Evolutionary conservation across 1,140 invertebrate species (phyloP), one percentile per base, ranked within the genome.

Genomic region (Drosophila triauraria): DNA sequence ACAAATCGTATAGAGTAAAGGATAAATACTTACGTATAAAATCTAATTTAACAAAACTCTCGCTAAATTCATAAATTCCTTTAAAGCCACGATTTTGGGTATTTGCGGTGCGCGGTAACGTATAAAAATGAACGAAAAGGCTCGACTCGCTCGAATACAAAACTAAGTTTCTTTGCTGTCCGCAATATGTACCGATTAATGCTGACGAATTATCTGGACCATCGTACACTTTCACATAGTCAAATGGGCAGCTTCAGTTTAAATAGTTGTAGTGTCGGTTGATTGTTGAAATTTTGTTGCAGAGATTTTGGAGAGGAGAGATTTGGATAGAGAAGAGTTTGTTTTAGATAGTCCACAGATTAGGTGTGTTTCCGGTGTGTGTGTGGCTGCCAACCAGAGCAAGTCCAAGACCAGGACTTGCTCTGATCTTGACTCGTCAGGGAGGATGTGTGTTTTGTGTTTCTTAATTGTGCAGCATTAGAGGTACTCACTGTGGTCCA

Each of bases 181-280:
- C 99, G 94, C 99, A 99, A 93, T 99, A 99, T 62, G 97, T 99
- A 82, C 98, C 98, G 92, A 99, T 99, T 82, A 98, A 95, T 40
- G 98, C 96, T 78, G 96, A 96, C 50, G 95, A 94, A 93, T 96
- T 96, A 88, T 97, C 95, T 58, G 95, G 94, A 65, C 99, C 99
- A 94, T 99, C 99, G 93, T 97, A 99, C 62, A 99, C 96, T 94
- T 97, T 98, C 67, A 99, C 96, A 94, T 97, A 98, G 94, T 99
- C 99, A 94, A 99, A 99, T 60, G 99, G 99, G 94, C 99, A 99
- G 93, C 99, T 35, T 35, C 38, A 75, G 47, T 71, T 59, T 43
- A 60, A 60, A 48, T 78, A 46, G 46, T 67, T 68, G 53, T 78
- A 42, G 62, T 79, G 40, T 53, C 32, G 48, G 54, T 59, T 70